Evolutionary conservation across 1,140 invertebrate species (phyloP), one percentile per base, ranked within the genome.

Genomic region (Lepidurus arcticus): DNA sequence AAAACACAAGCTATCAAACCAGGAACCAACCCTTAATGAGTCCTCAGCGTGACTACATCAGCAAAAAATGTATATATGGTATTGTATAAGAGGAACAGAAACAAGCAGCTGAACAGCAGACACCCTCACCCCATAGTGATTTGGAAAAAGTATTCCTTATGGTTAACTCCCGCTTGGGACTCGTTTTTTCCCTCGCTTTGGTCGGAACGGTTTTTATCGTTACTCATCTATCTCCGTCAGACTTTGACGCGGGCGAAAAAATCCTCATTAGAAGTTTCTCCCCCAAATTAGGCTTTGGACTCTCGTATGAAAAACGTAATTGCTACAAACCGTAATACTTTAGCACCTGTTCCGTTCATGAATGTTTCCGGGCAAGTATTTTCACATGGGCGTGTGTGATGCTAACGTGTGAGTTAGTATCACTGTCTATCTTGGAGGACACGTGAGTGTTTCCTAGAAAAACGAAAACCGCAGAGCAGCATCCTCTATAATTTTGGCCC

Each of bases 11-110:
- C 7, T n/a, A 21, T 21, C 8, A 65, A 65, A 65, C 53, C 53
- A 65, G 53, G 53, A 65, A 65, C 53, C 53, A 65, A 65, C 53
- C 53, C 53, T 34, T 65, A 65, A 65, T 65, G 53, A 65, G 53
- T 16, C 53, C 53, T 16, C 53, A 65, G 53, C 53, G 53, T 65
- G 53, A 65, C 53, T 65, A 21, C 53, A n/a, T 13, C 9, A 16
- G n/a, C 53, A 7, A 65, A 65, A 65, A 21, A 21, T 65, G 21
- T 21, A 21, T 13, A 4, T 65, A 34, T 34, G 34, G 53, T 21
- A 65, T 65, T 65, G 53, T 65, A 34, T 34, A 34, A 34, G 53
- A 65, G 53, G 53, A 21, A 65, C 13, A 9, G 13, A 65, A 65
- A 65, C 53, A 65, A 65, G 53, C 53, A 65, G 53, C 53, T 65